phyloP scores from a whole-genome alignment of 2,888 invertebrate species.

The Drosophila macrospina region DNA sequence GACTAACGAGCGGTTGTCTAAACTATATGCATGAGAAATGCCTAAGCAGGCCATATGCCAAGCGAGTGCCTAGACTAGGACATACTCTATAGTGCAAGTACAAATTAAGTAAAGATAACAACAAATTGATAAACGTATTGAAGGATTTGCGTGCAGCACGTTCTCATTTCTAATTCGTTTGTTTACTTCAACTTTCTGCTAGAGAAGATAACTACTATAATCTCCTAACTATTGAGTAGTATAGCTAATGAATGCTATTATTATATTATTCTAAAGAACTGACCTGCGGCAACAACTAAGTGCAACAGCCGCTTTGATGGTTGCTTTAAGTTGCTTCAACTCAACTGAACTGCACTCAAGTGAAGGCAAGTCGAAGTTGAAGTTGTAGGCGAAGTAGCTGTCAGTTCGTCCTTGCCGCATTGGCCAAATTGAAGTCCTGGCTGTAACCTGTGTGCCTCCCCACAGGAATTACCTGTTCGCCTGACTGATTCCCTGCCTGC shows the following conservation, averaged over 20 bases:
- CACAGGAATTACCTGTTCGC: constrained; percentile 27
- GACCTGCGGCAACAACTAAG: constrained; percentile 2
- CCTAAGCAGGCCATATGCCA: not conserved
- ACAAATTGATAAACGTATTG: no score
- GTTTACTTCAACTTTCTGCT: no score
- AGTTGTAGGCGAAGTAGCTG: constrained; percentile 21
- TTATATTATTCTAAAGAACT: not conserved
- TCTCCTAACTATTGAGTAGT: not conserved
- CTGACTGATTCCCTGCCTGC: constrained; percentile 7
- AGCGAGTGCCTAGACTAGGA: not conserved
- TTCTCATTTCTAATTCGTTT: no score
- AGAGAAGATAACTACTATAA: no score
- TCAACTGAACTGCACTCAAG: constrained; percentile 32
- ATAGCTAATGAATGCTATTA: not conserved
- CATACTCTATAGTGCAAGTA: not conserved
- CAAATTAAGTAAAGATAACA: no score
- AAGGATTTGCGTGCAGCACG: no score
- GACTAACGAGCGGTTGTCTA: constrained; percentile 52
- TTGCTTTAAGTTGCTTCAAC: constrained; percentile 17
- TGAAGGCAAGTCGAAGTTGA: constrained; percentile 26
- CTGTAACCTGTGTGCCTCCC: not conserved
- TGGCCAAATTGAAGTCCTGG: constrained; percentile 32
- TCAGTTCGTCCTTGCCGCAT: constrained; percentile 26
- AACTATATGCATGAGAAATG: constrained; percentile 35
- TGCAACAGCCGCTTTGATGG: constrained; percentile 7